Evolutionary conservation across 1,140 invertebrate genomes (phyloP).

Genomic region (Drosophila bocki): DNA sequence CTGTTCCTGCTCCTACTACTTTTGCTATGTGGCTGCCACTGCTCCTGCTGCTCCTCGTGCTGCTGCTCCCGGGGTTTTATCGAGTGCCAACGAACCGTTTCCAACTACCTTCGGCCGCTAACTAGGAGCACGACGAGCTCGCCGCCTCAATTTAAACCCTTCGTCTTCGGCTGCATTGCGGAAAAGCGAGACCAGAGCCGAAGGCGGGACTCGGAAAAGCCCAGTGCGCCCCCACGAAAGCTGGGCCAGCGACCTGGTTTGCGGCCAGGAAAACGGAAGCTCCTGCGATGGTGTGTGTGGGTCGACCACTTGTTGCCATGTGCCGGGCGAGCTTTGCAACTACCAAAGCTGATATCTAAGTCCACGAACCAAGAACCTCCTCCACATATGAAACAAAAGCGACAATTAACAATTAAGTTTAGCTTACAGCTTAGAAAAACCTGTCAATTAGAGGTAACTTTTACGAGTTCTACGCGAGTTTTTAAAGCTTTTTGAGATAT

Average conservation of each 20-base stretch:
- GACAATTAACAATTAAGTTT: not conserved
- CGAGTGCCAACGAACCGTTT: slow-evolving; percentile 63
- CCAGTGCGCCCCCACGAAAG: slow-evolving; percentile 18
- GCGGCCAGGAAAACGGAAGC: slow-evolving; percentile 19
- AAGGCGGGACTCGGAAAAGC: slow-evolving; percentile 9
- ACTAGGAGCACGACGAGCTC: slow-evolving; percentile 30
- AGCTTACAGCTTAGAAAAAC: not conserved
- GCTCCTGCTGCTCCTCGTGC: slow-evolving; percentile 2
- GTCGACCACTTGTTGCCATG: slow-evolving; percentile 35
- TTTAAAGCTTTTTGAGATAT: too few relatives aligned
- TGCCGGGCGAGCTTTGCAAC: slow-evolving; percentile 19
- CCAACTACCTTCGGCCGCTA: slow-evolving; percentile 47
- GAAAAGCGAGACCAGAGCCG: slow-evolving; percentile 1
- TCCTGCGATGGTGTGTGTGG: not conserved
- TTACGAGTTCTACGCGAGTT: too few relatives aligned
- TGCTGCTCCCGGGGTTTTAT: slow-evolving; percentile 4
- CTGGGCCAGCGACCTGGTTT: slow-evolving; percentile 21
- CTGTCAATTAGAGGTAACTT: not conserved
- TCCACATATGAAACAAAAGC: not conserved
- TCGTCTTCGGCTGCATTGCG: slow-evolving; percentile 11
- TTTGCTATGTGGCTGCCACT: not conserved
- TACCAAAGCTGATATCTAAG: slow-evolving; percentile 10
- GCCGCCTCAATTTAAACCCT: slow-evolving; percentile 28
- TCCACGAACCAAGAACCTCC: not conserved
- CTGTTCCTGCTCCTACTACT: not conserved